These are phyloP conservation scores for Cotesia chilonis DNA, from an alignment of 1,140 invertebrate species.

Conservation along the genomic window DNA sequence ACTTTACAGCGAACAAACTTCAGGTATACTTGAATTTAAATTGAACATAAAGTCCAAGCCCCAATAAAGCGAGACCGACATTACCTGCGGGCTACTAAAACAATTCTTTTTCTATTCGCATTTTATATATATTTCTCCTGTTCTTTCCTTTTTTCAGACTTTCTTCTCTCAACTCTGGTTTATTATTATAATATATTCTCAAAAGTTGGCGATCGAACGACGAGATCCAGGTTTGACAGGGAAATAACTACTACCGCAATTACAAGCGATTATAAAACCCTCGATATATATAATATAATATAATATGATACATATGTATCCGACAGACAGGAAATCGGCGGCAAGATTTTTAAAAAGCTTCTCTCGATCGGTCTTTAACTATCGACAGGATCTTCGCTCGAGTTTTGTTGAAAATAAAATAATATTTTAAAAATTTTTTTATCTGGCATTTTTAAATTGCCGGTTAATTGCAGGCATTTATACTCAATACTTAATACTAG, in stretches of 20 bases:
- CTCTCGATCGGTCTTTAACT: too few relatives aligned
- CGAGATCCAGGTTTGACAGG: conserved; percentile 40
- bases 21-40: too few relatives aligned
- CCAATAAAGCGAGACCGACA: background rate
- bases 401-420: too few relatives aligned
- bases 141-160: conserved; percentile 14
- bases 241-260: conserved; percentile 40
- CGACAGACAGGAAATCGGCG: conserved; percentile 18
- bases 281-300: conserved; percentile 9
- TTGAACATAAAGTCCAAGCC: background rate
- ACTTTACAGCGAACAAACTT: too few relatives aligned
- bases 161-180: conserved; percentile 8
- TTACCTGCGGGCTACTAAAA: background rate
- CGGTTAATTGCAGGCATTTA: too few relatives aligned
- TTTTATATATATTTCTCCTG: too few relatives aligned
- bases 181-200: too few relatives aligned
- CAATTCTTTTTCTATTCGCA: too few relatives aligned
- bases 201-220: conserved; percentile 11
- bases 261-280: conserved; percentile 33
- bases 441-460: too few relatives aligned
- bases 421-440: too few relatives aligned
- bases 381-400: too few relatives aligned
- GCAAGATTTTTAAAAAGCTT: conserved; percentile 2
- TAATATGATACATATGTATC: conserved; percentile 4
- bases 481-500: too few relatives aligned